Base-by-base conservation (phyloP, 2,113 vertebrate species). In the Onychostoma macrolepis region DNA sequence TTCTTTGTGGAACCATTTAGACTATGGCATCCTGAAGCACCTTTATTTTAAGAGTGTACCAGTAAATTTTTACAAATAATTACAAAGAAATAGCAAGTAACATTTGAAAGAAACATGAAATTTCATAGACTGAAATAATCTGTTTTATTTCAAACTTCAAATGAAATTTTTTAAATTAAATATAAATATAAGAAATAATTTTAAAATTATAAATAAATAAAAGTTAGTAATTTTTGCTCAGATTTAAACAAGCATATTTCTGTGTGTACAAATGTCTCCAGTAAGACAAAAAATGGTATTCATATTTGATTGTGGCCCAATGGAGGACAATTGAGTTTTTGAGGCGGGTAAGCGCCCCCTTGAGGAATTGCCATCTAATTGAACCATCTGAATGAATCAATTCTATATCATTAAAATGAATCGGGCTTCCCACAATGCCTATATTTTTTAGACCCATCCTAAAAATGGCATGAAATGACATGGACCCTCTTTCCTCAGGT, bases 401-500 rank as follows among this genome's bases (percentile, higher is more conserved):
- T 28, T 76, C 56, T 61, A n/a, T 10, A 61, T 10, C 74, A 76
- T 41, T 28, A 48, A 45, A 76, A 76, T 17, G 2, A 74, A 41
- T 24, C 69, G 2, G 69, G 69, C 36, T 72, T 12, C 69, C 69
- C 36, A 61, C 56, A 74, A 41, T 19, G 36, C 36, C 10, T n/a
- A n/a, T 41, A 0, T 6, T 6, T 72, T 41, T 41, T 74, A 24
- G 71, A n/a, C 36, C 71, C 71, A 74, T n/a, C 71, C 36, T 12
- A 74, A 72, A 72, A 45, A 26, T 48, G 41, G 6, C 74, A 17
- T 28, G 41, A 48, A 74, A 76, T 76, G 74, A 81, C 56, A 15
- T 43, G 80, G 67, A 26, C 80, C 26, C 41, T 83, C 43, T 33
- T 72, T 71, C 45, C 45, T 72, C 80, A 83, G 78, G 78, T 80